These are phyloP conservation scores for Leptonema lineaticorne DNA, from an alignment of 1,140 invertebrate species.

Conservation along the genomic window DNA sequence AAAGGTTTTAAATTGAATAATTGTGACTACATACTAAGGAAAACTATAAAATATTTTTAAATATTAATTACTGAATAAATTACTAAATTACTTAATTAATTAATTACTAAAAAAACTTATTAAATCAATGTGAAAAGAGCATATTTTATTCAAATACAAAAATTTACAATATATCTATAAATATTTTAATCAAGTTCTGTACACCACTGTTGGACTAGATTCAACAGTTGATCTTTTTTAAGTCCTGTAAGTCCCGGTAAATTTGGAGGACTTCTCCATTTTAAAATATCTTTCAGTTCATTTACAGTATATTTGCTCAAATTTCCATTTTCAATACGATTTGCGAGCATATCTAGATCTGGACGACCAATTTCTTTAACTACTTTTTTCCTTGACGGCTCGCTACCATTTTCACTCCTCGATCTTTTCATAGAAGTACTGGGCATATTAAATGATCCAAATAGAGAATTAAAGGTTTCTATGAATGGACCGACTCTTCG, in stretches of 20 bases:
- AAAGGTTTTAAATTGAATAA: too few relatives aligned
- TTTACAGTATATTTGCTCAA: slow-evolving; percentile 33
- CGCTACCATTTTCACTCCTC: background rate
- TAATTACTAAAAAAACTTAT: too few relatives aligned
- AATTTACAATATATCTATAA: too few relatives aligned
- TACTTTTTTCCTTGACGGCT: background rate
- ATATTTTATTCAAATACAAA: too few relatives aligned
- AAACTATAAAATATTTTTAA: too few relatives aligned
- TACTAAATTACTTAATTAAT: too few relatives aligned
- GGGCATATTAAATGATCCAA: slow-evolving; percentile 26
- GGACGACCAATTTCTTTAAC: background rate
- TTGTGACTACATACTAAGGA: too few relatives aligned
- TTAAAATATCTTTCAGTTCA: slow-evolving; percentile 35
- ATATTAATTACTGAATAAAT: too few relatives aligned
- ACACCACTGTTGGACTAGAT: slow-evolving; percentile 24
- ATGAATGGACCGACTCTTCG: slow-evolving; percentile 9
- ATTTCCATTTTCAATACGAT: slow-evolving; percentile 11
- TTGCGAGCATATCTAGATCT: slow-evolving; percentile 25
- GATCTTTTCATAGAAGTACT: slow-evolving; percentile 29
- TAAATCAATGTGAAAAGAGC: too few relatives aligned
- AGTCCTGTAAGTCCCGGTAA: slow-evolving; percentile 29
- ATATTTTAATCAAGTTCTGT: too few relatives aligned
- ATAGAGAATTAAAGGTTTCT: slow-evolving; percentile 1
- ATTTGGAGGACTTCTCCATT: slow-evolving; percentile 21
- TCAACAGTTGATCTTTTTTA: slow-evolving; percentile 35